Percentiles rank a stretch among this genome's conserved stretches.
Evolutionary conservation across 2,888 invertebrate species (phyloP).

Genomic region (Pogonocherus hispidulus): DNA sequence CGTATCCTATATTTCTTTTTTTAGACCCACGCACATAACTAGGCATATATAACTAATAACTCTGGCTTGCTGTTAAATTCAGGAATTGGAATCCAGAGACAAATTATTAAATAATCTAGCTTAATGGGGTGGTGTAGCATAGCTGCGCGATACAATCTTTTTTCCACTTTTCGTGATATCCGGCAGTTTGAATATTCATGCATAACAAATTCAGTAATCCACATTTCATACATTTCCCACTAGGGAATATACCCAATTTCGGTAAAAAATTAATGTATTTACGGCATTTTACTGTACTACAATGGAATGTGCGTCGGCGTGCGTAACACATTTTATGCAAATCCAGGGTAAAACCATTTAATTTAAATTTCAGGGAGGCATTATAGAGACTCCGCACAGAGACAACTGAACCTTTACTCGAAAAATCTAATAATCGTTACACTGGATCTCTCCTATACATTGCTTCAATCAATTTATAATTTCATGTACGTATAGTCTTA

Average conservation of each 20-base stretch:
- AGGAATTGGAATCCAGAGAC: neutral
- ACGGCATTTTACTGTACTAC: slow-evolving; percentile 34
- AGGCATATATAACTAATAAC: no score
- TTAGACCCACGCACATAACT: no score
- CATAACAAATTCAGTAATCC: slow-evolving; percentile 5
- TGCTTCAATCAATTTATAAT: no score
- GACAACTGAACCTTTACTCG: slow-evolving; percentile 19
- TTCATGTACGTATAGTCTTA: no score
- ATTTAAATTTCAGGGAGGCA: slow-evolving; percentile 29
- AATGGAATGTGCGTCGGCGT: slow-evolving; percentile 35
- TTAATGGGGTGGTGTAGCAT: neutral
- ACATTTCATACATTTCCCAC: slow-evolving; percentile 23
- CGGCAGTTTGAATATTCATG: neutral
- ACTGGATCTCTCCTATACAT: neutral
- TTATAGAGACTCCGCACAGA: slow-evolving; percentile 7
- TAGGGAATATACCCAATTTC: slow-evolving; percentile 35
- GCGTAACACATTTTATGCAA: slow-evolving; percentile 41
- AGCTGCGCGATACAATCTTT: neutral
- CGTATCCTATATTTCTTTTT: no score
- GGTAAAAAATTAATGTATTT: slow-evolving; percentile 39
- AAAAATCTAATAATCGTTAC: slow-evolving; percentile 44
- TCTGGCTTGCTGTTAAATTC: neutral
- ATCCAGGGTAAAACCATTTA: slow-evolving; percentile 35
- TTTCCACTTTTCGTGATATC: slow-evolving; percentile 1
- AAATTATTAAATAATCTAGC: slow-evolving; percentile 16